phyloP scores from a whole-genome alignment of 2,888 invertebrate genomes.

The Keiferia lycopersicella region DNA sequence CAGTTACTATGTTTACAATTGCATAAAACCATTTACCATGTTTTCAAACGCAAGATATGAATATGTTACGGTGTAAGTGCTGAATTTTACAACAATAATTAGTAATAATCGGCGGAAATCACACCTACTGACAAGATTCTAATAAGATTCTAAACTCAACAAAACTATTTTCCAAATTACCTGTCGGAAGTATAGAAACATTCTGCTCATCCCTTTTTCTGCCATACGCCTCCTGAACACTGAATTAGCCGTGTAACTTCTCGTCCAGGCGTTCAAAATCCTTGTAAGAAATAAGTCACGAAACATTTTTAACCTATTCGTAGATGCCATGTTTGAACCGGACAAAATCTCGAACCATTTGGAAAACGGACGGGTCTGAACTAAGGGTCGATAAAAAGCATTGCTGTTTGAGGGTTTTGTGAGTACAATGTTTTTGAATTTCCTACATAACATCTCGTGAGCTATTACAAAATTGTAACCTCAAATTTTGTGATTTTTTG shows the following conservation, averaged over 20 bases:
- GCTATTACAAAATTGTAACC: slow-evolving; percentile 65
- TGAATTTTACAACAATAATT: neutral
- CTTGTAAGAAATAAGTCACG: slow-evolving; percentile 59
- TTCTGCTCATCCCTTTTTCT: slow-evolving; percentile 63
- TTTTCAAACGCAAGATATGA: neutral
- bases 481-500: slow-evolving; percentile 39
- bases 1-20: neutral
- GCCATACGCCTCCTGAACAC: slow-evolving; percentile 62
- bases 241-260: slow-evolving; percentile 55
- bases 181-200: slow-evolving; percentile 63
- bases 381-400: slow-evolving; percentile 43
- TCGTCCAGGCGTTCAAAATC: slow-evolving; percentile 64
- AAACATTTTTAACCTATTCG: slow-evolving; percentile 51
- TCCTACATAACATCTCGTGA: slow-evolving; percentile 61
- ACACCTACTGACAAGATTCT: neutral
- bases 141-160: neutral
- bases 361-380: slow-evolving; percentile 43
- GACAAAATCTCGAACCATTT: slow-evolving; percentile 44
- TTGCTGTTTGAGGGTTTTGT: slow-evolving; percentile 44
- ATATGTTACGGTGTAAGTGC: neutral
- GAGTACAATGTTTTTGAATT: slow-evolving; percentile 53
- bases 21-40: neutral
- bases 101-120: neutral
- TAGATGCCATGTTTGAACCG: slow-evolving; percentile 51
- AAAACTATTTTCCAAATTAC: slow-evolving; percentile 5